Percentiles rank a stretch among this genome's conserved stretches.
Evolutionary conservation across 2,113 vertebrate species (phyloP).

Genomic region (Eclectus roratus): DNA sequence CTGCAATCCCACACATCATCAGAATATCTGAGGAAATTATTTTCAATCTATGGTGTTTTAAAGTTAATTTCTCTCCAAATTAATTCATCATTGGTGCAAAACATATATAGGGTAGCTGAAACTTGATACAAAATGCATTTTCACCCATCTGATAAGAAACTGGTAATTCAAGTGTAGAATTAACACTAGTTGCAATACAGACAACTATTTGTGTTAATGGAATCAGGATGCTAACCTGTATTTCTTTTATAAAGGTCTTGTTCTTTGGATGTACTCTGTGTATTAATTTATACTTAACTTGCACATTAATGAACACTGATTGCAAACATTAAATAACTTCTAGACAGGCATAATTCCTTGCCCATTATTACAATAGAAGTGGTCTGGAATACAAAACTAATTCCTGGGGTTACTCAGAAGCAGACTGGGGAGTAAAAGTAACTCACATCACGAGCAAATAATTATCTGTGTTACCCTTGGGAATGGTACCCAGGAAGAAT

Average conservation of each 20-base stretch:
- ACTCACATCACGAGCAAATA: not conserved
- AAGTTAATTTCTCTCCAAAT: not conserved
- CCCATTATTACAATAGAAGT: not conserved
- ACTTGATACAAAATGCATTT: not conserved
- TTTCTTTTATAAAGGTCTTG: not conserved
- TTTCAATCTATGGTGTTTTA: not conserved
- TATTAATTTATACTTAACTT: not conserved
- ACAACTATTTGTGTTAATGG: not conserved
- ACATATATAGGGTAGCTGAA: not conserved
- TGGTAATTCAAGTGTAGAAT: not conserved
- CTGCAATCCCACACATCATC: not conserved
- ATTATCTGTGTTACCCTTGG: not conserved
- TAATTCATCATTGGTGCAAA: not conserved
- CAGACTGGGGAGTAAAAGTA: not conserved
- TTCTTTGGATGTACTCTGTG: not conserved
- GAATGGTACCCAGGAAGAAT: not conserved
- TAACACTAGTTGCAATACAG: not conserved
- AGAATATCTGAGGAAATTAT: not conserved
- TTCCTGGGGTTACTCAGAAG: not conserved
- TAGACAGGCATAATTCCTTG: not conserved
- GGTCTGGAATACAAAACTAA: not conserved
- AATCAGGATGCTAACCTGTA: not conserved
- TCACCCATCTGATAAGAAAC: not conserved
- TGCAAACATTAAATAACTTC: not conserved
- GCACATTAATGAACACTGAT: not conserved